Conservation (phyloP, 2,888 invertebrate species). For the Merodon equestris region DNA sequence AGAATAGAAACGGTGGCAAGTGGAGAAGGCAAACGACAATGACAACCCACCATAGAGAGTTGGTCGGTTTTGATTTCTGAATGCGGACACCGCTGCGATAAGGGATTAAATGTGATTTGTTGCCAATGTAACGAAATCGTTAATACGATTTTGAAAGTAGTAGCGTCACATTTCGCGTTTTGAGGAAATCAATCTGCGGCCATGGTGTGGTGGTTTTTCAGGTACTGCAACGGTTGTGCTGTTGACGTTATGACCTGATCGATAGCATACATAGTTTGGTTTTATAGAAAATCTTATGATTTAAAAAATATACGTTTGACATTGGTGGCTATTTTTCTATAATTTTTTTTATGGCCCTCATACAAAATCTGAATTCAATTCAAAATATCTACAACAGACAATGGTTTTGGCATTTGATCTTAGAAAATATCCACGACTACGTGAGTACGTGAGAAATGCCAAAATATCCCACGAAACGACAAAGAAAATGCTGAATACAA, state of each 20-base stretch:
- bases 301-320: too few relatives aligned
- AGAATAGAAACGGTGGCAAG: constrained; percentile 22
- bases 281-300: too few relatives aligned
- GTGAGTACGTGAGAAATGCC: constrained; percentile 46
- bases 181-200: neutral
- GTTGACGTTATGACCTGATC: too few relatives aligned
- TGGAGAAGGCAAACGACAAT: too few relatives aligned
- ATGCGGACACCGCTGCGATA: neutral
- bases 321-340: too few relatives aligned
- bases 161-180: neutral
- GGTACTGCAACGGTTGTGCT: too few relatives aligned
- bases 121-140: constrained; percentile 25
- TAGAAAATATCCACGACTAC: constrained; percentile 43
- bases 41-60: constrained; percentile 12
- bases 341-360: too few relatives aligned
- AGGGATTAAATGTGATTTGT: constrained; percentile 13
- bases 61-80: constrained; percentile 4
- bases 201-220: neutral
- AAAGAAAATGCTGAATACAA: constrained; percentile 6
- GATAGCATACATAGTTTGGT: too few relatives aligned
- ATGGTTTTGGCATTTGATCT: constrained; percentile 49
- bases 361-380: too few relatives aligned
- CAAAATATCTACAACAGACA: neutral
- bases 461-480: constrained; percentile 16
- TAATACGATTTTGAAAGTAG: neutral